phyloP scores from a whole-genome alignment of 2,888 invertebrate species.

The Agrochola lota region DNA sequence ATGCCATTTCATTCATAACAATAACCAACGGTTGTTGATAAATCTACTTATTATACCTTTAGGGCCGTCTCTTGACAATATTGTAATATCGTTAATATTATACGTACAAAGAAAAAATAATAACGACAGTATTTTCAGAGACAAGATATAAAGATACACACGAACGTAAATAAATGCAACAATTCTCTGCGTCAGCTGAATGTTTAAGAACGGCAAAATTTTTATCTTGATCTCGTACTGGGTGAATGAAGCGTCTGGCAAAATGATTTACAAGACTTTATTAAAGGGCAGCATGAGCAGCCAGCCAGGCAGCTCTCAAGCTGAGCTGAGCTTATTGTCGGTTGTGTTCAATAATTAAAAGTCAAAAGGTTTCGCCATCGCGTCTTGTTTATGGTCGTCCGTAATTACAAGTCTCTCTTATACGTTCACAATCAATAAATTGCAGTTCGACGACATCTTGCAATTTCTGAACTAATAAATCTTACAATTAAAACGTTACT shows the following conservation, averaged over 20 bases:
- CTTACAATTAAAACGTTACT: slow-evolving; percentile 60
- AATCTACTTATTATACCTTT: slow-evolving; percentile 17
- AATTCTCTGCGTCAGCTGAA: slow-evolving; percentile 37
- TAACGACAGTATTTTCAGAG: slow-evolving; percentile 16
- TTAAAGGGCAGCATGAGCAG: slow-evolving; percentile 79
- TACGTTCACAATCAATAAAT: slow-evolving; percentile 75
- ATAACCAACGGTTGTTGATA: slow-evolving; percentile 48
- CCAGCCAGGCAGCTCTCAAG: slow-evolving; percentile 62
- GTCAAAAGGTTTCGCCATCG: slow-evolving; percentile 81
- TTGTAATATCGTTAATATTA: slow-evolving; percentile 29
- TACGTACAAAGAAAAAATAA: slow-evolving; percentile 14
- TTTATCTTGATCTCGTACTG: slow-evolving; percentile 63
- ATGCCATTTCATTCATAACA: slow-evolving; percentile 53
- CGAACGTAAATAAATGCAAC: slow-evolving; percentile 45
- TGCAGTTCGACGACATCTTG: slow-evolving; percentile 75
- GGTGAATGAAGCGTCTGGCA: slow-evolving; percentile 66
- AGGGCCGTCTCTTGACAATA: slow-evolving; percentile 24
- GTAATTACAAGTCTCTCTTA: slow-evolving; percentile 80
- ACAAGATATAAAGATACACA: slow-evolving; percentile 42
- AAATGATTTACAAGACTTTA: slow-evolving; percentile 81
- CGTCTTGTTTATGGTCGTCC: slow-evolving; percentile 77
- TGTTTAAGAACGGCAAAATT: slow-evolving; percentile 46
- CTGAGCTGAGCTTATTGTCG: slow-evolving; percentile 72
- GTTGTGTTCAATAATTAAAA: slow-evolving; percentile 83
- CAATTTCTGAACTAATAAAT: slow-evolving; percentile 68